Evolutionary conservation across 2,888 invertebrate genomes (phyloP).

Genomic region (Psylliodes chrysocephalus): DNA sequence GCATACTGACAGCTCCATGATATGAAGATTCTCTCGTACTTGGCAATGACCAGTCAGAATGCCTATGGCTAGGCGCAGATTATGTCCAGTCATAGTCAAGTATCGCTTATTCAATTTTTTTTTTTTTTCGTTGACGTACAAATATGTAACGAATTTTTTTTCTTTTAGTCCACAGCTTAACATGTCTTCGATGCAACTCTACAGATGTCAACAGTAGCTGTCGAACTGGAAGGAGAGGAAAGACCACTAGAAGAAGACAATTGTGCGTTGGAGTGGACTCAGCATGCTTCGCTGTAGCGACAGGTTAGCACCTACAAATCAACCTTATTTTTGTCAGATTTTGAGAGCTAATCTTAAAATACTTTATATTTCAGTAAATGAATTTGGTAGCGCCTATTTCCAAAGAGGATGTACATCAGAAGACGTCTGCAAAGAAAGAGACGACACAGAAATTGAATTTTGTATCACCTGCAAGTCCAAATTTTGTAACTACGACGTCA

Average conservation of each 20-base stretch:
- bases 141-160: too few relatives aligned
- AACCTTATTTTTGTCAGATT: background rate
- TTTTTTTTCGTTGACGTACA: too few relatives aligned
- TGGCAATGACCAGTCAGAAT: too few relatives aligned
- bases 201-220: conserved; percentile 16
- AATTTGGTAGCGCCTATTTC: conserved; percentile 25
- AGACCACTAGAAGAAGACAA: background rate
- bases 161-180: conserved; percentile 10
- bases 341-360: too few relatives aligned
- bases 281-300: conserved; percentile 21
- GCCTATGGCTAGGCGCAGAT: too few relatives aligned
- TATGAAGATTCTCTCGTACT: too few relatives aligned
- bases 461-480: conserved; percentile 29
- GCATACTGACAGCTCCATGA: too few relatives aligned
- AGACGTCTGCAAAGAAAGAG: conserved; percentile 17
- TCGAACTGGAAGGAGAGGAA: conserved; percentile 3
- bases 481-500: conserved; percentile 29
- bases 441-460: conserved; percentile 29
- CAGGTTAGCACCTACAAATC: conserved; percentile 7
- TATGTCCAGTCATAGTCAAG: too few relatives aligned
- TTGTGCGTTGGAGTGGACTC: conserved; percentile 2
- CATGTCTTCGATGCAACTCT: conserved; percentile 16
- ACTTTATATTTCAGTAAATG: too few relatives aligned
- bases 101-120: too few relatives aligned
- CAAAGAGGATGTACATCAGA: conserved; percentile 26